phyloP scores from a whole-genome alignment of 2,797 vertebrate species.

The Heliangelus exortis region DNA sequence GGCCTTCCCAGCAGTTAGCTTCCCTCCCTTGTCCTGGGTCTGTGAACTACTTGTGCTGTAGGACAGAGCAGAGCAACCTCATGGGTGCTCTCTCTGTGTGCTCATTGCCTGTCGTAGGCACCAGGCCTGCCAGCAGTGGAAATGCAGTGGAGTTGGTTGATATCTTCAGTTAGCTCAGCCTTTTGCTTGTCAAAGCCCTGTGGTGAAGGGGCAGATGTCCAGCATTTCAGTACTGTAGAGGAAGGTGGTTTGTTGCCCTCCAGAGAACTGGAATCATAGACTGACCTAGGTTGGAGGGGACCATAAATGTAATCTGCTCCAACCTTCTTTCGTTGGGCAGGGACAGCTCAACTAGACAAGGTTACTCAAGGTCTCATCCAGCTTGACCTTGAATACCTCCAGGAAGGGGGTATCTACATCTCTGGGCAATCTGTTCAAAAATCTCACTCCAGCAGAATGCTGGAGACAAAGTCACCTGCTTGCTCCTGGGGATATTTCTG shows the following conservation, averaged over 20 bases:
- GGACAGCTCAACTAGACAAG: too few species aligned
- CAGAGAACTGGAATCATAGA: background rate
- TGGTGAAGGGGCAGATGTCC: background rate
- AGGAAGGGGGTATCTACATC: too few species aligned
- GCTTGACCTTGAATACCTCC: too few species aligned
- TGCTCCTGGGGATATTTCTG: background rate
- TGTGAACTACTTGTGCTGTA: background rate
- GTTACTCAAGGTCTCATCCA: too few species aligned
- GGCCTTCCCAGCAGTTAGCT: background rate
- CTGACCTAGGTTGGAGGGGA: too few species aligned
- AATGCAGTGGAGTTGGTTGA: background rate
- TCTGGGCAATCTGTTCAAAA: too few species aligned
- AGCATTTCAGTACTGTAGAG: background rate
- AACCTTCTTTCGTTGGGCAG: too few species aligned
- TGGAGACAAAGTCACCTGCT: background rate
- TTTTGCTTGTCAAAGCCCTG: background rate
- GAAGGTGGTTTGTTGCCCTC: background rate
- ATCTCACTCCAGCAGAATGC: background rate
- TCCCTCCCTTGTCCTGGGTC: background rate
- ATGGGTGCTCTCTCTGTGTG: background rate
- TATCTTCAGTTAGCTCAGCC: background rate
- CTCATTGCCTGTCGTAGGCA: slow-evolving; percentile 6
- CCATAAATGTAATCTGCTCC: too few species aligned
- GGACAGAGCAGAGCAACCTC: slow-evolving; percentile 31
- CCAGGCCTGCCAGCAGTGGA: slow-evolving; percentile 22